Evolutionary conservation across 2,797 vertebrate genomes (phyloP), one percentile per base, ranked within the genome.

Genomic region (Cynodonichthys magdalenae): DNA sequence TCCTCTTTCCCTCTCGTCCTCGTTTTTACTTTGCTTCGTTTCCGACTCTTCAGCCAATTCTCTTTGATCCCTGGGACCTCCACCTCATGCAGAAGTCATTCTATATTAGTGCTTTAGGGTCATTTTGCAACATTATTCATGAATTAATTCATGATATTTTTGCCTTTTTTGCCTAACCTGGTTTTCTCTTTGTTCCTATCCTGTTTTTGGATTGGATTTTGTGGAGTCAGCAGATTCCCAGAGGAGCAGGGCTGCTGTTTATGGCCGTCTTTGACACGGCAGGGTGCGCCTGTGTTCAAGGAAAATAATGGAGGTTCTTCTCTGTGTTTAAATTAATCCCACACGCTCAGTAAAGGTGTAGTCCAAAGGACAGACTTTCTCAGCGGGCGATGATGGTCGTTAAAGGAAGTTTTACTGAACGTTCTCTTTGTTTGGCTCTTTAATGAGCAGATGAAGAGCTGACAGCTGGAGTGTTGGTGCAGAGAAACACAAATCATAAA

Each of bases 281-380:
- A 45, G 90, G 90, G 85, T 66, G 87, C 79, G 47, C 51, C 58
- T 41, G 39, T 82, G 85, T 88, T 93, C 82, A 89, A 89, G 86
- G 89, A 60, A 83, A 79, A 73, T 75, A 68, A 75, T 60, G 79
- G 69, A 45, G 68, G 66, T 60, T 36, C 79, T 66, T 80, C 82
- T 77, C 71, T 76, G 79, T 44, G 84, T 74, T 63, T 89, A 86
- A 90, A 92, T 92, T 88, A 86, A 89, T 92, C 90, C 83, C 90
- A 90, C 86, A 83, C 88, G 77, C 87, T 87, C 88, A 91, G 90
- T 90, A 93, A 90, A 91, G 71, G 67, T 71, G 46, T 14, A 77
- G 54, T 61, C 51, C 66, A 59, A 44, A 67, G 82, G 81, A 77
- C 85, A 85, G 85, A 72, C 83, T 89, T 88, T 90, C 90, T 90